A percentile compares a stretch with the other conserved stretches of the same genome.
phyloP scores from a whole-genome alignment of 2,797 vertebrate genomes.

The Sebastes matsubarae region DNA sequence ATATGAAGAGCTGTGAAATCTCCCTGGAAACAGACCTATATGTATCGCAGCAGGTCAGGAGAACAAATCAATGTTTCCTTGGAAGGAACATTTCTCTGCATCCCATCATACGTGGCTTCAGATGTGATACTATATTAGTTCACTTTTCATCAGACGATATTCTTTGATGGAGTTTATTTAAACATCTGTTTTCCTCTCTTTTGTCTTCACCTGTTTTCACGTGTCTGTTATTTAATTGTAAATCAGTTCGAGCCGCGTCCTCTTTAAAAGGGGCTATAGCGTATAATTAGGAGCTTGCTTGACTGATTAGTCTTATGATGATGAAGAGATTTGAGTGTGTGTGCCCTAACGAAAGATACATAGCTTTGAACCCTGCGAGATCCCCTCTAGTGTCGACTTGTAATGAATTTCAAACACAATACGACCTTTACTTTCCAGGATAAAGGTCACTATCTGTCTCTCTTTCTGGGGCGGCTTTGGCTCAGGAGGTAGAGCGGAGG shows the following conservation, averaged over 20 bases:
- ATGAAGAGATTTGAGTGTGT: not conserved
- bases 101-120: not conserved
- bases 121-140: not conserved
- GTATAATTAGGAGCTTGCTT: not conserved
- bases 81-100: not conserved
- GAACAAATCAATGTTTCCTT: not conserved
- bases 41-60: not conserved
- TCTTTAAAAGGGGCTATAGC: not conserved
- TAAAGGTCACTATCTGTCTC: conserved; percentile 3
- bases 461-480: not conserved
- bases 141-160: not conserved
- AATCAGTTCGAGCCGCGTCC: not conserved
- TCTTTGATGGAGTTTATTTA: not conserved
- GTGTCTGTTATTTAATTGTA: not conserved
- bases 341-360: not conserved
- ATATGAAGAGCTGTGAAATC: not conserved
- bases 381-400: not conserved
- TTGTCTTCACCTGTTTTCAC: not conserved
- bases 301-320: not conserved
- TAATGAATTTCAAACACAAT: conserved; percentile 9
- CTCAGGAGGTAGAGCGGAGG: not conserved
- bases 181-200: not conserved
- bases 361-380: conserved; percentile 2
- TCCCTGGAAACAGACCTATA: not conserved
- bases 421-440: not conserved